phyloP scores from a whole-genome alignment of 2,113 vertebrate species.

The Anseranas semipalmata region DNA sequence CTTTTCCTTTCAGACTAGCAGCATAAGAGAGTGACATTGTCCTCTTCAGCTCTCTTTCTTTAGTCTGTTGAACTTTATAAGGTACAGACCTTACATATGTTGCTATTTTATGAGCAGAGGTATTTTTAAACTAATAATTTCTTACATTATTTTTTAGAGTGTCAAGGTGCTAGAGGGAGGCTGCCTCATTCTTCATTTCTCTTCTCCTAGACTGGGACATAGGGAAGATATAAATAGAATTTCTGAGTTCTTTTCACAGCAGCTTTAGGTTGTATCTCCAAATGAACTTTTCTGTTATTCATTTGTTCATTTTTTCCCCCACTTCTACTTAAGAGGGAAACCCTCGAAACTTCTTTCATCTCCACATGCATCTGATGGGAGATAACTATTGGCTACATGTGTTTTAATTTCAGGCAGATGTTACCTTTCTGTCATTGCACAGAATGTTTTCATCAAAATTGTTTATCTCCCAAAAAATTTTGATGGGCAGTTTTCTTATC shows the following conservation, averaged over 20 bases:
- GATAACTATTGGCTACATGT: not conserved
- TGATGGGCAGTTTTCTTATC: not conserved
- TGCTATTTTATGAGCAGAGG: not conserved
- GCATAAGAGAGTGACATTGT: not conserved
- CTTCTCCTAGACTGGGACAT: not conserved
- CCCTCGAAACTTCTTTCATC: not conserved
- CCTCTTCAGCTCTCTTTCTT: not conserved
- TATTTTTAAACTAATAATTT: conserved; percentile 2
- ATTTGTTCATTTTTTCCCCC: not conserved
- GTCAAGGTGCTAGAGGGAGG: not conserved
- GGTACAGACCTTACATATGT: not conserved
- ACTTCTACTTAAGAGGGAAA: not conserved
- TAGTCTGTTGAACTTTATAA: not conserved
- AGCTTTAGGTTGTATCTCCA: not conserved
- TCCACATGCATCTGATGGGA: not conserved
- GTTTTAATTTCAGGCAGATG: not conserved
- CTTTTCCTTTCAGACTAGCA: not conserved
- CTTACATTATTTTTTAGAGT: not conserved
- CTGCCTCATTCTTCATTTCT: not conserved
- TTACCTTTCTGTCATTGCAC: not conserved
- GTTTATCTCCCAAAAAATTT: not conserved
- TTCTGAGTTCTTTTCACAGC: not conserved
- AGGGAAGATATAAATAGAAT: not conserved
- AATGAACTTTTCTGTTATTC: not conserved
- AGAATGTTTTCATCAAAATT: not conserved